Conservation (phyloP, 2,797 vertebrate genomes). For the Chaenodraco wilsoni region DNA sequence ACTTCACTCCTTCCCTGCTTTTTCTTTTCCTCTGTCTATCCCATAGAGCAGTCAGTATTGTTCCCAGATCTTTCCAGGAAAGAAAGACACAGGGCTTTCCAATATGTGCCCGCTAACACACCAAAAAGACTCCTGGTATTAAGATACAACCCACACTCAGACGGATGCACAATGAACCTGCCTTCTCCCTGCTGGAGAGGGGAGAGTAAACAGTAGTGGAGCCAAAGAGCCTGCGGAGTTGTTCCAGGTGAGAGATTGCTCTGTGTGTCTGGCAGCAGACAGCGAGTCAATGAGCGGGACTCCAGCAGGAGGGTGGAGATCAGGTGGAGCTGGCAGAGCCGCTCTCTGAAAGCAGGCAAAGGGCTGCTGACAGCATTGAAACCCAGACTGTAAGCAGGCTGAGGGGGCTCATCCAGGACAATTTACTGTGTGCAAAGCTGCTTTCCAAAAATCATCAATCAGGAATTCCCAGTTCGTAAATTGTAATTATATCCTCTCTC, state of each 20-base stretch:
- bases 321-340: constrained; percentile 39
- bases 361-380: constrained; percentile 37
- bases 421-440: not conserved
- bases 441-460: constrained; percentile 8
- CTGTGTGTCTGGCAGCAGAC: constrained; percentile 28
- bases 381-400: constrained; percentile 11
- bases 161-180: constrained; percentile 19
- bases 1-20: not conserved
- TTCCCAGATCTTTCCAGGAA: constrained; percentile 2
- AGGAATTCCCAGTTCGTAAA: not conserved
- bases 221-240: constrained; percentile 43
- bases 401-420: constrained; percentile 8
- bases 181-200: constrained; percentile 14
- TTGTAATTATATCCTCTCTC: not conserved
- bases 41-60: not conserved
- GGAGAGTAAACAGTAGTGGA: constrained; percentile 36
- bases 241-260: constrained; percentile 50
- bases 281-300: constrained; percentile 34
- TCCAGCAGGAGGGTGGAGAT: constrained; percentile 32
- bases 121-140: constrained; percentile 40
- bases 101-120: constrained; percentile 18
- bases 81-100: too few relatives aligned
- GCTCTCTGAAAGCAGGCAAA: constrained; percentile 26
- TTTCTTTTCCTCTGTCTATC: not conserved
- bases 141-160: constrained; percentile 34